phyloP scores from a whole-genome alignment of 2,113 vertebrate species.

The Scomber colias region DNA sequence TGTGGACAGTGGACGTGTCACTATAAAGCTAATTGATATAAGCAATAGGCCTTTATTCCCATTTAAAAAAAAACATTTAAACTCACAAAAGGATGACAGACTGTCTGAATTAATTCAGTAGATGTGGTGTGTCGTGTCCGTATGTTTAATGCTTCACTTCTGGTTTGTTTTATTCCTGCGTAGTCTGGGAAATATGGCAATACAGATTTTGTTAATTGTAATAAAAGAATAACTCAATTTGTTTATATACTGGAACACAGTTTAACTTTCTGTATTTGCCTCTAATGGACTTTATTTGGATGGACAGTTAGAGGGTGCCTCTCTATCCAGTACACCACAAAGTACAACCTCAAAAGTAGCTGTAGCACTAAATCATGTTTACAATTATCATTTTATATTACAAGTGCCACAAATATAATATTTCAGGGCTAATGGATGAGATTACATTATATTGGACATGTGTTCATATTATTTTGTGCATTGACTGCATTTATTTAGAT shows the following conservation, averaged over 20 bases:
- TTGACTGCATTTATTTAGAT: too few species aligned
- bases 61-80: not conserved
- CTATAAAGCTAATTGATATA: too few species aligned
- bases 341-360: not conserved
- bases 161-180: not conserved
- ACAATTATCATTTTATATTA: not conserved
- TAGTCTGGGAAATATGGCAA: too few species aligned
- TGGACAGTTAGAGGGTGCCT: too few species aligned
- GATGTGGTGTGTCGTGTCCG: not conserved
- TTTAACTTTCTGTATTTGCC: too few species aligned
- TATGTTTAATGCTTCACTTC: not conserved
- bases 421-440: not conserved
- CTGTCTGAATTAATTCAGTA: not conserved
- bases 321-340: not conserved
- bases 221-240: too few species aligned
- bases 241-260: too few species aligned
- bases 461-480: too few species aligned
- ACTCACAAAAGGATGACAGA: not conserved
- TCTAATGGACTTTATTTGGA: too few species aligned
- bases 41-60: not conserved
- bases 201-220: too few species aligned
- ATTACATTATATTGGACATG: not conserved
- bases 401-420: not conserved
- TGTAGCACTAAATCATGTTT: not conserved
- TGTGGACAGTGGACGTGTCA: not conserved